Conservation (phyloP, 2,888 invertebrate genomes). For the Tuta absoluta region DNA sequence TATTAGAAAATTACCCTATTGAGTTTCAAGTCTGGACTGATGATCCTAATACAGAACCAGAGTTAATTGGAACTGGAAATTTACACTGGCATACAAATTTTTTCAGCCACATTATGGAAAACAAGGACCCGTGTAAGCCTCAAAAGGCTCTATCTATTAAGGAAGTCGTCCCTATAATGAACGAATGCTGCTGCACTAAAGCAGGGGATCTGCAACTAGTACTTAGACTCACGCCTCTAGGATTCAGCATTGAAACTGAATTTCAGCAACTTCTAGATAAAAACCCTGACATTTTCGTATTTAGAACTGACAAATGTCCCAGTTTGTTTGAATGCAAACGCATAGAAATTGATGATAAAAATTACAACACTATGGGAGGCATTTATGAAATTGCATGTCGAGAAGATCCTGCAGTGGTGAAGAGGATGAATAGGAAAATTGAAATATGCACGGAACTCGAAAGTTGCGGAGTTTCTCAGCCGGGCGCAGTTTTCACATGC, state of each 20-base stretch:
- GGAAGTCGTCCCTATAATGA: conserved; percentile 38
- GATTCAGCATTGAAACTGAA: conserved; percentile 70
- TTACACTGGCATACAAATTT: conserved; percentile 50
- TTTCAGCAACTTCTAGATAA: conserved; percentile 64
- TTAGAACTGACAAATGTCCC: conserved; percentile 70
- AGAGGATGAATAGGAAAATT: conserved; percentile 54
- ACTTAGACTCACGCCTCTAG: conserved; percentile 74
- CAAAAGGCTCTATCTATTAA: conserved; percentile 33
- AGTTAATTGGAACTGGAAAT: conserved; percentile 38
- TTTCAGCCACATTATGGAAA: conserved; percentile 29
- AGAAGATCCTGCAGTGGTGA: conserved; percentile 64
- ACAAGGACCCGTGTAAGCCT: not conserved
- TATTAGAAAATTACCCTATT: conserved; percentile 71
- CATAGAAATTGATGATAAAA: conserved; percentile 64
- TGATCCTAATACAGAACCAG: conserved; percentile 33
- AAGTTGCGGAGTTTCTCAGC: conserved; percentile 53
- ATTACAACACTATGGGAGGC: conserved; percentile 72
- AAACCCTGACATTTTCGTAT: conserved; percentile 68
- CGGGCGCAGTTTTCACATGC: conserved; percentile 34
- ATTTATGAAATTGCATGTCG: conserved; percentile 71
- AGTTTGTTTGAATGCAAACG: conserved; percentile 70
- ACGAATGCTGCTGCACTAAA: conserved; percentile 63
- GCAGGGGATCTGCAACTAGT: conserved; percentile 72
- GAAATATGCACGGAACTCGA: conserved; percentile 70
- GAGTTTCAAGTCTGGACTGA: conserved; percentile 76